Evolutionary conservation across 2,797 vertebrate genomes (phyloP).

Genomic region (Ctenosaura bakeri): DNA sequence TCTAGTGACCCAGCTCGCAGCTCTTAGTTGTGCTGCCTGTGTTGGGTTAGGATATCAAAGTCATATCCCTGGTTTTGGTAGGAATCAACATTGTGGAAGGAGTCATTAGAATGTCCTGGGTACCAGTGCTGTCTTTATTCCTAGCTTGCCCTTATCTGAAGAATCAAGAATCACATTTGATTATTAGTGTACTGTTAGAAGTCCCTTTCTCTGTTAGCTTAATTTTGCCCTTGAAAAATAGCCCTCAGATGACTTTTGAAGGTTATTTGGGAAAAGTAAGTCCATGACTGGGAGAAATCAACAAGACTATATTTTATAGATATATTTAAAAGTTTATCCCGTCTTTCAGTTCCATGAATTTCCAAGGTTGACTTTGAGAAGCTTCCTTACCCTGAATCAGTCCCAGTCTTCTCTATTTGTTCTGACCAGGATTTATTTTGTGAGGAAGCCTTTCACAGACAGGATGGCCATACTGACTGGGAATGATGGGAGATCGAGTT

Average conservation of each 20-base stretch:
- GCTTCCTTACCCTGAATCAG: not conserved
- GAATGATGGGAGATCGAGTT: too few relatives aligned
- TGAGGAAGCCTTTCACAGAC: too few relatives aligned
- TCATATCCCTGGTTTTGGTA: not conserved
- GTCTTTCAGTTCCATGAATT: not conserved
- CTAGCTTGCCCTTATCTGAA: not conserved
- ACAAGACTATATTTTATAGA: not conserved
- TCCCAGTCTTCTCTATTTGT: not conserved
- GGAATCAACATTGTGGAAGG: not conserved
- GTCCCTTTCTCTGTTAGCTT: not conserved
- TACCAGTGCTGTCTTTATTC: not conserved
- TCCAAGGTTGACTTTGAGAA: not conserved
- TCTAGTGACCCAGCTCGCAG: not conserved
- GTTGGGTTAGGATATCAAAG: not conserved
- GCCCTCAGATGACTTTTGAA: not conserved
- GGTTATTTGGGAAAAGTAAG: not conserved
- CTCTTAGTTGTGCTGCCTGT: not conserved
- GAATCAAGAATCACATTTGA: not conserved
- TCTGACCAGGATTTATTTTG: not conserved
- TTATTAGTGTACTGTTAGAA: not conserved
- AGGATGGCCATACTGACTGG: too few relatives aligned
- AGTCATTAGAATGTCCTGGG: not conserved
- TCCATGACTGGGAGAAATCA: not conserved
- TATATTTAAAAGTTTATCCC: too few relatives aligned
- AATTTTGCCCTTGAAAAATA: not conserved